Percentiles rank a stretch among this genome's conserved stretches.
Evolutionary conservation across 2,888 invertebrate genomes (phyloP).

Genomic region (Dusona sp.): DNA sequence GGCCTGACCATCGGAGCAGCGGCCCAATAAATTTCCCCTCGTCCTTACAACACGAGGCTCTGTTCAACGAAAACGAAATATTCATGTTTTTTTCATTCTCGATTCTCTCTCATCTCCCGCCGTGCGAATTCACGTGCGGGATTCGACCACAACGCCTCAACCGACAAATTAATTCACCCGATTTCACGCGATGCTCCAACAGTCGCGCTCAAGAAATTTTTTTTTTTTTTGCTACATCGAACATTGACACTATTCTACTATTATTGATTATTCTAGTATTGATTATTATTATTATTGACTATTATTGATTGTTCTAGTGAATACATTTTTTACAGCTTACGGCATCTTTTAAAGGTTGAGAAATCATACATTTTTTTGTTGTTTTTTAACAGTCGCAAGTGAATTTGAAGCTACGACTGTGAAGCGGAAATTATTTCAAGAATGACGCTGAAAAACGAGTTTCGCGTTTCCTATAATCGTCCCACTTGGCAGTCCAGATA

Average conservation of each 20-base stretch:
- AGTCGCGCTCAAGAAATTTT: constrained; percentile 16
- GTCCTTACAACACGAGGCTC: constrained; percentile 59
- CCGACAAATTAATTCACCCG: constrained; percentile 64
- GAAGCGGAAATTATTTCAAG: background rate
- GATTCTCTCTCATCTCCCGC: constrained; percentile 37
- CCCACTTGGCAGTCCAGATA: background rate
- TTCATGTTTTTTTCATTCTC: constrained; percentile 29
- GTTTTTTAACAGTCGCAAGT: background rate
- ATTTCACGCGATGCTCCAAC: constrained; percentile 38
- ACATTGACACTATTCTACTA: constrained; percentile 34
- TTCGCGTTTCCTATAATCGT: too few relatives aligned
- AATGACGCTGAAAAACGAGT: too few relatives aligned
- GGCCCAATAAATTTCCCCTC: constrained; percentile 74
- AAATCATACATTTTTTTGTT: background rate
- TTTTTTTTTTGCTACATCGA: constrained; percentile 1
- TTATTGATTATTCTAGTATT: too few relatives aligned
- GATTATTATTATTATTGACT: too few relatives aligned
- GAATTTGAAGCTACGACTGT: background rate
- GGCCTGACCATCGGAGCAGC: constrained; percentile 62
- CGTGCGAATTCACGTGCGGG: constrained; percentile 49
- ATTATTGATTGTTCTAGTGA: constrained; percentile 12
- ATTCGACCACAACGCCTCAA: constrained; percentile 39
- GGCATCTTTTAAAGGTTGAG: background rate
- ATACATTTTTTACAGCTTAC: constrained; percentile 31
- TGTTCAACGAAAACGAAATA: constrained; percentile 56